A percentile compares a stretch with the other conserved stretches of the same genome.
Conservation (phyloP, 2,797 vertebrate genomes). For the Halcyon badia region DNA sequence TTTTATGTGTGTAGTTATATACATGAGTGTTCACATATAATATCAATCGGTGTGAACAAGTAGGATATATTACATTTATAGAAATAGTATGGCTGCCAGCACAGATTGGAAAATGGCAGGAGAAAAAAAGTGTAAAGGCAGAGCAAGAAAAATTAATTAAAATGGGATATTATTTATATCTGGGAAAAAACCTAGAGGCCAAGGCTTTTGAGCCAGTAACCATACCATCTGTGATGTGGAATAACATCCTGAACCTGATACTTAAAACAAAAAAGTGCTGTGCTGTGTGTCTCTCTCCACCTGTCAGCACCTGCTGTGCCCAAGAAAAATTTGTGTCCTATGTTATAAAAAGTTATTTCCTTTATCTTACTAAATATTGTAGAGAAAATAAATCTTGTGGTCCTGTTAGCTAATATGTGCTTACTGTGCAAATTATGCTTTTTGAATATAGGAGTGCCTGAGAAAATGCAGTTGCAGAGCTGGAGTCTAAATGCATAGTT, state of each 20-base stretch:
- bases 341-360: not conserved
- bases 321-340: not conserved
- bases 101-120: not conserved
- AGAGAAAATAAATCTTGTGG: not conserved
- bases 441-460: not conserved
- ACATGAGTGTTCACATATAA: not conserved
- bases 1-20: not conserved
- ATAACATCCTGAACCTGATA: not conserved
- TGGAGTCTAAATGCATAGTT: not conserved
- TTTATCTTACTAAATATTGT: not conserved
- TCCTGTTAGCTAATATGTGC: not conserved
- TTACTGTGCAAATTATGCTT: not conserved
- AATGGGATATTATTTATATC: not conserved
- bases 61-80: not conserved
- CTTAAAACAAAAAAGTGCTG: not conserved
- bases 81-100: not conserved
- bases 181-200: not conserved
- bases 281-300: not conserved
- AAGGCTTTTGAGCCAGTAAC: not conserved
- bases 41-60: not conserved
- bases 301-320: not conserved
- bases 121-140: not conserved
- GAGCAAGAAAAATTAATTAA: not conserved
- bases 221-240: not conserved
- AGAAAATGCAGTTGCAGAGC: not conserved